Evolutionary conservation across 2,888 invertebrate genomes (phyloP).

Genomic region (Drosophila barbarae): DNA sequence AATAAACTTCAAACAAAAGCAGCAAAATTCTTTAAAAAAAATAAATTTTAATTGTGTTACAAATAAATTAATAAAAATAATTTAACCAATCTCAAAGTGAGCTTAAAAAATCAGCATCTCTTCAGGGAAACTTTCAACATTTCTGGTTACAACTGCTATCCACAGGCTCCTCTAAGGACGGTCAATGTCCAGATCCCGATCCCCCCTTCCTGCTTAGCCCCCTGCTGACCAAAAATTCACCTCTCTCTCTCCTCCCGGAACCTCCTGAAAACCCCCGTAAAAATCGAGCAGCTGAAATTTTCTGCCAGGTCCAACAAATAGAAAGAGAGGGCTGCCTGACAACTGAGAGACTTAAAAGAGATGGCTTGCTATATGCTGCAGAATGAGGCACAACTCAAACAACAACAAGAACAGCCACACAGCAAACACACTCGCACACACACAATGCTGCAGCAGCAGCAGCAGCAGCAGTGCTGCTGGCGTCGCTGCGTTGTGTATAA

Average conservation of each 20-base stretch:
- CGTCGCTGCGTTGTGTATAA: conserved; percentile 61
- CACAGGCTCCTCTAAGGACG: conserved; percentile 33
- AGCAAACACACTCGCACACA: conserved; percentile 6
- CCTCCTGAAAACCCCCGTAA: conserved; percentile 31
- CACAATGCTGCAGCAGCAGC: conserved; percentile 38
- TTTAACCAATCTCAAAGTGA: neutral
- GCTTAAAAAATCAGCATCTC: conserved; percentile 6
- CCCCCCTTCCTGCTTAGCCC: conserved; percentile 4
- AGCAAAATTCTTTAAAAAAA: neutral
- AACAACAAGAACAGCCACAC: conserved; percentile 28
- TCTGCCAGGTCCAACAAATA: conserved; percentile 48
- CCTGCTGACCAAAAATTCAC: conserved; percentile 1
- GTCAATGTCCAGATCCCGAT: conserved; percentile 36
- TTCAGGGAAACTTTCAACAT: conserved; percentile 6
- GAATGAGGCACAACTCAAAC: conserved; percentile 54
- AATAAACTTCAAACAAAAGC: too few species aligned
- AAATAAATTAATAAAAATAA: neutral
- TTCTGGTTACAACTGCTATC: conserved; percentile 1
- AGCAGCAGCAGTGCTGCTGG: conserved; percentile 30
- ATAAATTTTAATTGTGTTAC: neutral
- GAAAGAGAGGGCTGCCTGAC: conserved; percentile 45
- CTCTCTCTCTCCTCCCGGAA: neutral
- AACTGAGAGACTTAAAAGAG: conserved; percentile 35
- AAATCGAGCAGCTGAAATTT: conserved; percentile 68
- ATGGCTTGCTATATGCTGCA: conserved; percentile 29